Percentiles rank a stretch among this genome's conserved stretches.
Conservation (phyloP, 2,888 invertebrate genomes). For the Drepana falcataria region DNA sequence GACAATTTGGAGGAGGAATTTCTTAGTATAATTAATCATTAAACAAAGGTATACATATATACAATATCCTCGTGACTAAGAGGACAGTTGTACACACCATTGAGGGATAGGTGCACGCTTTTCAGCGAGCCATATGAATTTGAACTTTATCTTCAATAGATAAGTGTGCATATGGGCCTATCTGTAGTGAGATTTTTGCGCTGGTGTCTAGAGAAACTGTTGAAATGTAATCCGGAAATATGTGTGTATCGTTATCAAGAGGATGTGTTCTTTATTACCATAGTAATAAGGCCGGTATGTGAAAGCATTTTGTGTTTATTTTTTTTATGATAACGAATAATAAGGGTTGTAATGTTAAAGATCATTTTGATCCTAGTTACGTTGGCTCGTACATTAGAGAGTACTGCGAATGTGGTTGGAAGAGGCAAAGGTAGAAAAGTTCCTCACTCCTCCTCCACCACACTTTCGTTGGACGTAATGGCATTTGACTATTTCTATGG, state of each 20-base stretch:
- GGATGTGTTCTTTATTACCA: not conserved
- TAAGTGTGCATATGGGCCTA: not conserved
- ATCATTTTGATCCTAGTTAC: too few species aligned
- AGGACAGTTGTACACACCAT: not conserved
- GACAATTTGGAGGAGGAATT: not conserved
- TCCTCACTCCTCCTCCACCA: too few species aligned
- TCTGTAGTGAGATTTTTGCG: not conserved
- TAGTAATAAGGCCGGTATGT: not conserved
- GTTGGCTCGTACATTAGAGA: too few species aligned
- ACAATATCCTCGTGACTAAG: not conserved
- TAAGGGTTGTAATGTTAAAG: too few species aligned
- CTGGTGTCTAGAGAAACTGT: not conserved
- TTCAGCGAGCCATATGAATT: not conserved
- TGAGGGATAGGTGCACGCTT: not conserved
- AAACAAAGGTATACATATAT: not conserved
- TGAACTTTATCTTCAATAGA: not conserved
- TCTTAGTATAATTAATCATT: slow-evolving; percentile 1
- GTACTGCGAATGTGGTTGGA: too few species aligned
- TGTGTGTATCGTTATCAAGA: not conserved
- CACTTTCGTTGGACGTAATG: too few species aligned
- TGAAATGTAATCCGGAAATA: not conserved
- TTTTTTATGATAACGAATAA: too few species aligned
- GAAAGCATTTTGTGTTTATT: not conserved
- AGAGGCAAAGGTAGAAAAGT: too few species aligned
- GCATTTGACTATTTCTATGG: too few species aligned